Evolutionary conservation across 2,797 vertebrate species (phyloP).

Genomic region (Huso huso): DNA sequence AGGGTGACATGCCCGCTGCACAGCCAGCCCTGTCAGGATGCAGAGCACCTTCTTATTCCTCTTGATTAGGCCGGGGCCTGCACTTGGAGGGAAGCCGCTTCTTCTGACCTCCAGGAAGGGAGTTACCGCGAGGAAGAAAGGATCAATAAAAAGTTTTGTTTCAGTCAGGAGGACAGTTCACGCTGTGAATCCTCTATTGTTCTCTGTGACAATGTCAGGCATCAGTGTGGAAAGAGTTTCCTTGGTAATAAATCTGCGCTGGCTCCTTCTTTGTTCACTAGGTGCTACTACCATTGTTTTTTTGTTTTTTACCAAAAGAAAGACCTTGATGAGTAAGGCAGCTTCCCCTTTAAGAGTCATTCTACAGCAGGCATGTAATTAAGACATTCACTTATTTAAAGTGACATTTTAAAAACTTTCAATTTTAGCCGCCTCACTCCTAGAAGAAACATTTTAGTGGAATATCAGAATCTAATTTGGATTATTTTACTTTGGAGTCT

Average conservation of each 20-base stretch:
- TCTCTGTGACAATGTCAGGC: conserved; percentile 51
- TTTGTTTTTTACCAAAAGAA: conserved; percentile 44
- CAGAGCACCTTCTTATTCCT: conserved; percentile 44
- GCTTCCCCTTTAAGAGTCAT: conserved; percentile 5
- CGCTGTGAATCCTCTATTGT: conserved; percentile 71
- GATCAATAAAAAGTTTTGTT: conserved; percentile 47
- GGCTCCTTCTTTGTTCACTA: conserved; percentile 41
- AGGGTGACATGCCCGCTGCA: conserved; percentile 52
- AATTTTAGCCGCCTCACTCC: no score
- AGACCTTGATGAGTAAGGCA: conserved; percentile 28
- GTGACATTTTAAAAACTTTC: no score
- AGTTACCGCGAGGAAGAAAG: conserved; percentile 62
- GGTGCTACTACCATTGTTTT: conserved; percentile 29
- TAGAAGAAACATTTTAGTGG: no score
- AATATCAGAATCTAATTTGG: no score
- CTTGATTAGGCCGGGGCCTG: conserved; percentile 46
- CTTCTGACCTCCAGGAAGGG: conserved; percentile 70
- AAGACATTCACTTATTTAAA: no score
- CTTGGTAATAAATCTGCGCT: conserved; percentile 73
- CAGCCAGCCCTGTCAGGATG: conserved; percentile 58
- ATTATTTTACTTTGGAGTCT: no score
- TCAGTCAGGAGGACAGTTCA: conserved; percentile 30
- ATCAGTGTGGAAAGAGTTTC: conserved; percentile 58
- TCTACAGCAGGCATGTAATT: background rate
- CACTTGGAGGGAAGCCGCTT: conserved; percentile 41